Conservation (phyloP, 2,797 vertebrate species). For the Morus bassanus region DNA sequence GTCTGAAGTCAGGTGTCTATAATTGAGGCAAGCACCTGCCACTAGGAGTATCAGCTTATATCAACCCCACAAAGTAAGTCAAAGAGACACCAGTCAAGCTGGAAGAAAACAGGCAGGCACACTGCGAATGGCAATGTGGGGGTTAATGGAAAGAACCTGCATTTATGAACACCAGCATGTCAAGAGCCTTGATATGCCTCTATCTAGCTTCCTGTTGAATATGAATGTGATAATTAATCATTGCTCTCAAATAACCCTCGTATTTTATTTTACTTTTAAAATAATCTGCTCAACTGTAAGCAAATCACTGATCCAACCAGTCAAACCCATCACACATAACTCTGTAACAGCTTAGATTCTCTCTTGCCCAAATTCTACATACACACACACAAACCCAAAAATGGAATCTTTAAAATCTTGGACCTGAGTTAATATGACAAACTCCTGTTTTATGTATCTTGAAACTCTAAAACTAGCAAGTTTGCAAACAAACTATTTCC, state of each 20-base stretch:
- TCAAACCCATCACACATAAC: background rate
- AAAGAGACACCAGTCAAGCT: background rate
- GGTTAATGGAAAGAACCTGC: background rate
- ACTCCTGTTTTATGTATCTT: background rate
- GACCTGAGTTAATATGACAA: background rate
- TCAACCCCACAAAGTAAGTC: background rate
- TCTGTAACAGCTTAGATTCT: background rate
- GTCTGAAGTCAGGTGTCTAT: background rate
- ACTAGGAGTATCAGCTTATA: background rate
- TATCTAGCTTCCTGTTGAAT: background rate
- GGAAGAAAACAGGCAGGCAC: background rate
- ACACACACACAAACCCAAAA: background rate
- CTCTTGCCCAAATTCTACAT: background rate
- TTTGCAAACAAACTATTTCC: background rate
- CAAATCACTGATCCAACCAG: background rate
- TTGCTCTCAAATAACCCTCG: background rate
- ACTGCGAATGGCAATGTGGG: background rate
- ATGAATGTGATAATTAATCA: background rate
- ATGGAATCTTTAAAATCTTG: background rate
- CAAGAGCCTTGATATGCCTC: background rate
- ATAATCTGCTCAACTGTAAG: background rate
- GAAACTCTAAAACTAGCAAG: background rate
- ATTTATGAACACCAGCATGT: background rate
- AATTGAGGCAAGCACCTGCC: background rate
- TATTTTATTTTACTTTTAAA: background rate